phyloP scores from a whole-genome alignment of 2,888 invertebrate genomes.

The Melipona bicolor region DNA sequence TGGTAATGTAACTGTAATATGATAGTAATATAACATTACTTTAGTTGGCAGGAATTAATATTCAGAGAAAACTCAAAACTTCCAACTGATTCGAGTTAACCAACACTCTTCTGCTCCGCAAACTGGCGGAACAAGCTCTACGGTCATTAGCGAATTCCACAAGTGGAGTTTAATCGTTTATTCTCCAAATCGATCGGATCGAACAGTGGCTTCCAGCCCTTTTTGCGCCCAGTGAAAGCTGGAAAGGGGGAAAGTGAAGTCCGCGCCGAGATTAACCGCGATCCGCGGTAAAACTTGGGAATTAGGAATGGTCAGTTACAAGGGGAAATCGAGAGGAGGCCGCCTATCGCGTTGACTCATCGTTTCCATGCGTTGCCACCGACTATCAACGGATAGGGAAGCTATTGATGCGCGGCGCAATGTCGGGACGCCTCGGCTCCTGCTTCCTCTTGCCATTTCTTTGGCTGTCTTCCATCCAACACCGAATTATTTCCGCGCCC shows the following conservation, averaged over 20 bases:
- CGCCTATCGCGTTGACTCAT: slow-evolving; percentile 38
- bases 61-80: not conserved
- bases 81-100: not conserved
- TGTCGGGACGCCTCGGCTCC: slow-evolving; percentile 61
- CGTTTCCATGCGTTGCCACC: slow-evolving; percentile 57
- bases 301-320: slow-evolving; percentile 76
- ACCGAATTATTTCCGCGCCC: not conserved
- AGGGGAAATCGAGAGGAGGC: slow-evolving; percentile 61
- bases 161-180: slow-evolving; percentile 19
- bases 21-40: not conserved
- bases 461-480: slow-evolving; percentile 1
- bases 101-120: not conserved
- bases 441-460: not conserved
- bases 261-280: slow-evolving; percentile 42
- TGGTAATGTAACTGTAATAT: too few relatives aligned
- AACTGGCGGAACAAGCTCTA: slow-evolving; percentile 1
- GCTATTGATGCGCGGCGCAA: slow-evolving; percentile 67
- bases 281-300: slow-evolving; percentile 53
- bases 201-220: not conserved
- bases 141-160: slow-evolving; percentile 27
- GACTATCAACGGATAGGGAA: slow-evolving; percentile 36
- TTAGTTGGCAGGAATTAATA: not conserved
- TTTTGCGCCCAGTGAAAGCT: slow-evolving; percentile 6
- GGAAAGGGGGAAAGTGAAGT: slow-evolving; percentile 24
- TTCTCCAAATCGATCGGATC: slow-evolving; percentile 35